Conservation (phyloP, 1,140 invertebrate genomes). For the Delia radicum region DNA sequence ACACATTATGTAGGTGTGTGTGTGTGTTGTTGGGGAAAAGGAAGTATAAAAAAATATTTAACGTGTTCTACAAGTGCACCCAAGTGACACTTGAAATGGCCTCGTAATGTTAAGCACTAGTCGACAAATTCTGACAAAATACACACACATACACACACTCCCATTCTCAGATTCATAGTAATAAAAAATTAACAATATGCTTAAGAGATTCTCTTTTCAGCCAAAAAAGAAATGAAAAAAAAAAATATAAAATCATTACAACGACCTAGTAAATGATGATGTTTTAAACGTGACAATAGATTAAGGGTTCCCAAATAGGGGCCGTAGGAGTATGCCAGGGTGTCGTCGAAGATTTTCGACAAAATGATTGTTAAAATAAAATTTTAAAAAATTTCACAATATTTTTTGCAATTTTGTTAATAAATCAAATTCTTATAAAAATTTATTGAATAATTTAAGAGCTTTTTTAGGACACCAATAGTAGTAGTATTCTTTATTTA, state of each 20-base stretch:
- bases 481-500: too few relatives aligned
- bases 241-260: neutral
- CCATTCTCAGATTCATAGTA: neutral
- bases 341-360: too few relatives aligned
- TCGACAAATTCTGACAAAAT: too few relatives aligned
- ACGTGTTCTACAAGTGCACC: conserved; percentile 20
- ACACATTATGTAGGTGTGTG: neutral
- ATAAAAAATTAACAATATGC: neutral
- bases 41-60: conserved; percentile 5
- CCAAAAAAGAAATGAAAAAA: too few relatives aligned
- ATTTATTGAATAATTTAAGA: too few relatives aligned
- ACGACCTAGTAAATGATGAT: neutral
- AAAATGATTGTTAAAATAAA: too few relatives aligned
- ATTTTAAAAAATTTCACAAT: too few relatives aligned
- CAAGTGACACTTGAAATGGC: conserved; percentile 18
- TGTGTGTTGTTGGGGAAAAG: neutral
- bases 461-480: too few relatives aligned
- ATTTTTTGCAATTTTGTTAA: too few relatives aligned
- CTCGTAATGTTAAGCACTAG: neutral
- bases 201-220: neutral
- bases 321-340: too few relatives aligned
- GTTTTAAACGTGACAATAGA: neutral
- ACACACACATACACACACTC: neutral
- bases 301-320: too few relatives aligned
- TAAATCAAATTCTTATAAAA: too few relatives aligned